phyloP scores from a whole-genome alignment of 2,113 vertebrate genomes.

The Serinus canaria region DNA sequence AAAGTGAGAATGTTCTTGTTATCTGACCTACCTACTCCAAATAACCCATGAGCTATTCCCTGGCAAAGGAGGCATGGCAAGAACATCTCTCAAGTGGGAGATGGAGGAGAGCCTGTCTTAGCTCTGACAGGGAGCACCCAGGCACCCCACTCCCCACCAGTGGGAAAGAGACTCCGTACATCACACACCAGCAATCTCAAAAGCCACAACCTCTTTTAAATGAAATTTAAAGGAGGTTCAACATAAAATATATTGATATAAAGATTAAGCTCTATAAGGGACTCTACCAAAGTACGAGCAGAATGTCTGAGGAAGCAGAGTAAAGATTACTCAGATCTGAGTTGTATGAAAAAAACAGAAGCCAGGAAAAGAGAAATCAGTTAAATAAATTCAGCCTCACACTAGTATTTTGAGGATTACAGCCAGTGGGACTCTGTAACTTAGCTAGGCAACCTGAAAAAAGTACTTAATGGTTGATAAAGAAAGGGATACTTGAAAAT shows the following conservation, averaged over 20 bases:
- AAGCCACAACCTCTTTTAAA: background rate
- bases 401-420: background rate
- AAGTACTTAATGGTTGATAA: background rate
- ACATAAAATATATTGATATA: background rate
- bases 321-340: background rate
- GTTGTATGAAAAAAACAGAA: background rate
- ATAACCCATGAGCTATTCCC: background rate
- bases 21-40: background rate
- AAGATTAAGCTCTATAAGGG: background rate
- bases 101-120: background rate
- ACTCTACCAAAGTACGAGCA: background rate
- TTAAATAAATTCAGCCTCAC: background rate
- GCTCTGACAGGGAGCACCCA: background rate
- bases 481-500: background rate
- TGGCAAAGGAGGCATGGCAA: background rate
- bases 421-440: background rate
- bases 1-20: background rate
- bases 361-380: background rate
- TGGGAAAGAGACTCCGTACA: fast-evolving
- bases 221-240: background rate
- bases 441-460: background rate
- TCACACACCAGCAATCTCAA: background rate
- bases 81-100: background rate
- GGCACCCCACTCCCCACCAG: background rate
- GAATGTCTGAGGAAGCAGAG: background rate